Conservation (phyloP, 2,888 invertebrate genomes). For the Drosophila sordidula region DNA sequence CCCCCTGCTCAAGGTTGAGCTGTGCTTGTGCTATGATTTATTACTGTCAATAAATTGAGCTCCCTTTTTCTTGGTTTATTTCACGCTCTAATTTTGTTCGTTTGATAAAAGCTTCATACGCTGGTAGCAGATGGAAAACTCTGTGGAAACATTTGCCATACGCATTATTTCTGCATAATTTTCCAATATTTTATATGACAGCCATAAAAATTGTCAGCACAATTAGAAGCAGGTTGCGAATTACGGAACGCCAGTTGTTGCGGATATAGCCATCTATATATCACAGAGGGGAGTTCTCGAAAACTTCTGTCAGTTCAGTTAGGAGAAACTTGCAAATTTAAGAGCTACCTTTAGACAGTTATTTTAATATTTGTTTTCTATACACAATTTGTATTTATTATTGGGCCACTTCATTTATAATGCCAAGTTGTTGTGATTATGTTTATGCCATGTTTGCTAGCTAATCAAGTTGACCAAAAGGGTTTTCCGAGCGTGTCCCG, state of each 20-base stretch:
- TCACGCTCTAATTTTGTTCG: slow-evolving; percentile 72
- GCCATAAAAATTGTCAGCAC: slow-evolving; percentile 76
- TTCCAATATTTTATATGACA: slow-evolving; percentile 64
- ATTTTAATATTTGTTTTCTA: no score
- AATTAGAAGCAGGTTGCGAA: slow-evolving; percentile 71
- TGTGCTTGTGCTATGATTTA: slow-evolving; percentile 59
- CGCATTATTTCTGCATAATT: slow-evolving; percentile 74
- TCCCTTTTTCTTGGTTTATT: slow-evolving; percentile 52
- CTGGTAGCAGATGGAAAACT: slow-evolving; percentile 67
- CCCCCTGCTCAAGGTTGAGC: slow-evolving; percentile 31
- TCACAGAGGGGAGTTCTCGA: slow-evolving; percentile 4
- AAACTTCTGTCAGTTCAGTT: no score
- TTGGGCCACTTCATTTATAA: slow-evolving; percentile 25
- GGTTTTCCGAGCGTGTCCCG: slow-evolving; percentile 60
- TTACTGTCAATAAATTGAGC: slow-evolving; percentile 66
- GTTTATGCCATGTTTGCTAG: slow-evolving; percentile 35
- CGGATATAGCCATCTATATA: slow-evolving; percentile 19
- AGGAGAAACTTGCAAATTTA: no score
- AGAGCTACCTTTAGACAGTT: no score
- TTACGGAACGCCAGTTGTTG: slow-evolving; percentile 42
- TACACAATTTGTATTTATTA: background rate
- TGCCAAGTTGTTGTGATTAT: slow-evolving; percentile 33
- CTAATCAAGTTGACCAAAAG: slow-evolving; percentile 63
- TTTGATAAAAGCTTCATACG: slow-evolving; percentile 58
- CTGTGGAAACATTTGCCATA: slow-evolving; percentile 33